Base-by-base conservation (phyloP, 2,888 invertebrate species). In the Habroteleia sp. region DNA sequence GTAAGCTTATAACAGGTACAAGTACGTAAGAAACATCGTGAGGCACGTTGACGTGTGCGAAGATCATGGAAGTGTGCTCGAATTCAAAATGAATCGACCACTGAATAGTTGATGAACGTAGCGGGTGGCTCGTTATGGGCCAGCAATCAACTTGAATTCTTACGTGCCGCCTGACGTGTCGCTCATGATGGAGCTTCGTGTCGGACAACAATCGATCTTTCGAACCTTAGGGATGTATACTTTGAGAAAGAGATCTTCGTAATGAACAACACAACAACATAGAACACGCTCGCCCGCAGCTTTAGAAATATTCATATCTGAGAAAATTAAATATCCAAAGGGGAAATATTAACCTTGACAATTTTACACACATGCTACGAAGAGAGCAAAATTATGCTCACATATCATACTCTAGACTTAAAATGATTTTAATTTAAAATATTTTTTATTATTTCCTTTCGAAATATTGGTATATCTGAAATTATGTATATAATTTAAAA, bases 111-210 rank as follows among this genome's bases (percentile, higher is more conserved):
- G 86, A 87, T 85, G 87, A 84, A 87, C 86, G 82, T 85, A 83
- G 87, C 87, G 86, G 86, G 87, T 87, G 86, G 86, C 84, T 85
- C 83, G 84, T 85, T 84, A 85, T 81, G 80, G 71, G 35, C 54
- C 83, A 62, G 83, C 84, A 86, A 87, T 86, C 87, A 85, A 82
- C 83, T 81, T 77, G 81, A 82, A 86, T 86, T 87, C 84, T 84
- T 85, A 83, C 80, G 78, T 79, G 82, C 78, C 83, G 82, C 81
- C 83, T 81, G 84, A 85, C 85, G 87, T 85, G 86, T 87, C 87
- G 85, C 86, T 85, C 85, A 79, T 87, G 86, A 87, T 86, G 85
- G 84, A 86, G 82, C 76, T 82, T 80, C 83, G 76, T 77, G 83
- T 82, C 77, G 79, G 81, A 81, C 80, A 74, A 77, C 80, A 84